A percentile compares a stretch with the other conserved stretches of the same genome.
Evolutionary conservation across 1,140 invertebrate genomes (phyloP).

Genomic region (Drosophila ambigua): DNA sequence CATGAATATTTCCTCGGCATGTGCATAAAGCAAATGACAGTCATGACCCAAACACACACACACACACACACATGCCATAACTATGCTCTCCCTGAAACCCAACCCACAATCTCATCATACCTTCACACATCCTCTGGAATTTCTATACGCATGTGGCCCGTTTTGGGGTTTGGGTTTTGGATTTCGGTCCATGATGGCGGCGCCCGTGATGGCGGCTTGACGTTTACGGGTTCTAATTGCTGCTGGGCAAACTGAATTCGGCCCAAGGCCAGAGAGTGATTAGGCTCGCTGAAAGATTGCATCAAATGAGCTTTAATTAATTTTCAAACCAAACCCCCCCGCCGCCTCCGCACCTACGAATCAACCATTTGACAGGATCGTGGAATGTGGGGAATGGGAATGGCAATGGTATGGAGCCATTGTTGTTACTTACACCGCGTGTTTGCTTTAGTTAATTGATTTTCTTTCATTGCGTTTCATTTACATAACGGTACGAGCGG

Average conservation of each 20-base stretch:
- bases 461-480: slow-evolving; percentile 76
- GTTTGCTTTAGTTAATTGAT: slow-evolving; percentile 80
- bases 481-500: slow-evolving; percentile 54
- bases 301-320: slow-evolving; percentile 78
- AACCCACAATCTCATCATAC: slow-evolving; percentile 2
- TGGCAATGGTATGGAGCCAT: slow-evolving; percentile 15
- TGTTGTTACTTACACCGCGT: slow-evolving; percentile 43
- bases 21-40: slow-evolving; percentile 79
- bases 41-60: slow-evolving; percentile 60
- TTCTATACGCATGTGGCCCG: slow-evolving; percentile 19
- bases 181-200: slow-evolving; percentile 27
- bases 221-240: slow-evolving; percentile 66
- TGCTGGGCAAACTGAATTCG: slow-evolving; percentile 22
- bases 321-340: slow-evolving; percentile 47
- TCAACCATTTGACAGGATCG: slow-evolving; percentile 41
- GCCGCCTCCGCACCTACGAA: not conserved
- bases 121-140: slow-evolving; percentile 42
- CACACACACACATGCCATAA: slow-evolving; percentile 12
- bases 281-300: slow-evolving; percentile 51
- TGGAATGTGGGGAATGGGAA: not conserved
- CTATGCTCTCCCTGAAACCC: no score
- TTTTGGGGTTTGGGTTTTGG: slow-evolving; percentile 35
- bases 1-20: slow-evolving; percentile 73
- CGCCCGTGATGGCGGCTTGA: slow-evolving; percentile 31
- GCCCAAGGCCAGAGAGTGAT: slow-evolving; percentile 28